Evolutionary conservation across 1,140 invertebrate species (phyloP).

Genomic region (Sycophila sp.): DNA sequence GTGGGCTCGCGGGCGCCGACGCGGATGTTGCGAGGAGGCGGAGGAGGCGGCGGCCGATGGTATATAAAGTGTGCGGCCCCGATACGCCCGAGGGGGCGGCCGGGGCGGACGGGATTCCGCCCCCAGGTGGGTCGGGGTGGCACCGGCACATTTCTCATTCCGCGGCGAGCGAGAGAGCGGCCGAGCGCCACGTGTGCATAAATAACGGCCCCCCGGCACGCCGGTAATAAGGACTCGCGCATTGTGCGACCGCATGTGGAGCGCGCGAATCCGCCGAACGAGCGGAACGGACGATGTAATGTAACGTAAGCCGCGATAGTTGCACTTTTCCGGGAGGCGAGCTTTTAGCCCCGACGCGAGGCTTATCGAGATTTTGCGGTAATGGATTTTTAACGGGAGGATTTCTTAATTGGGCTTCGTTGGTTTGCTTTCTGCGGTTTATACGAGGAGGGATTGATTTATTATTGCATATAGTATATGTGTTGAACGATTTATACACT

Average conservation of each 20-base stretch:
- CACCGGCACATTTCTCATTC: slow-evolving; percentile 61
- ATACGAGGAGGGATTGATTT: too few relatives aligned
- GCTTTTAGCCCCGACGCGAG: background rate
- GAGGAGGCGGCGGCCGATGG: too few relatives aligned
- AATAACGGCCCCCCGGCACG: slow-evolving; percentile 6
- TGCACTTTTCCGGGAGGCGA: background rate
- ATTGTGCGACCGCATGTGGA: background rate
- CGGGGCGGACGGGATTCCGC: slow-evolving; percentile 63
- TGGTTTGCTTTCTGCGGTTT: too few relatives aligned
- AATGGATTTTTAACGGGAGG: background rate
- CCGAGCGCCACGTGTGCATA: background rate
- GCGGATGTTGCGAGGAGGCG: background rate
- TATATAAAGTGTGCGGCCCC: slow-evolving; percentile 52
- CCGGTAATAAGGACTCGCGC: slow-evolving; percentile 2
- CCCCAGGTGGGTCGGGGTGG: slow-evolving; percentile 65
- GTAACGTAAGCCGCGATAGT: background rate
- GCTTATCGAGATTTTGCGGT: background rate
- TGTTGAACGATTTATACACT: too few relatives aligned
- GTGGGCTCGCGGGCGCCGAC: background rate
- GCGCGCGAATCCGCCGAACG: background rate
- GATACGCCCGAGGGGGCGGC: slow-evolving; percentile 62
- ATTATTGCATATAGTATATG: too few relatives aligned
- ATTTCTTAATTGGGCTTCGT: background rate
- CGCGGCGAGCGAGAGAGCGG: too few relatives aligned
- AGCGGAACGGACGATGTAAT: background rate